Percentiles rank a stretch among this genome's conserved stretches.
Conservation (phyloP, 2,797 vertebrate genomes). For the Darevskia nairensis region DNA sequence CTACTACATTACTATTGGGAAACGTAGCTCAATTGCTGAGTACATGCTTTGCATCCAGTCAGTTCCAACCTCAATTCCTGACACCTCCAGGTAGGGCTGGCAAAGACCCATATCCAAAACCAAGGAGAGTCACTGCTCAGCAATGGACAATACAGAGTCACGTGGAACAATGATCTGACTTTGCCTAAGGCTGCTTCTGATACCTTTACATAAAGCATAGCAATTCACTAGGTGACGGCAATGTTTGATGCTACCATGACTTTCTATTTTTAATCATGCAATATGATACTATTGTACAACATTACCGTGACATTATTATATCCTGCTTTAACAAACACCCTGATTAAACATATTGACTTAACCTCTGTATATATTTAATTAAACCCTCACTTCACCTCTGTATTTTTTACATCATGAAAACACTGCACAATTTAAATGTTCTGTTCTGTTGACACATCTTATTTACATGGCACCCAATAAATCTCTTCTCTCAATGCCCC, state of each 20-base stretch:
- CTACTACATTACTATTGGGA: neutral
- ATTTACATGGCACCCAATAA: slow-evolving; percentile 17
- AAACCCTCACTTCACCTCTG: slow-evolving; percentile 45
- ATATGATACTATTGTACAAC: neutral
- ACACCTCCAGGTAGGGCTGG: neutral
- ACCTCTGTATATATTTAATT: slow-evolving; percentile 51
- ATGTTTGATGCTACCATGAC: slow-evolving; percentile 12
- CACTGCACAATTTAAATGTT: slow-evolving; percentile 7
- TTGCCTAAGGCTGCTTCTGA: neutral
- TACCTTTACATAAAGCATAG: neutral
- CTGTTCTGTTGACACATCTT: slow-evolving; percentile 12
- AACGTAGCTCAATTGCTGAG: neutral
- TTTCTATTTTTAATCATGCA: neutral
- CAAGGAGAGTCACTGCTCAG: too few species aligned
- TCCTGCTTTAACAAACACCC: slow-evolving; percentile 52
- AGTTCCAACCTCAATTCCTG: neutral
- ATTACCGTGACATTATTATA: slow-evolving; percentile 42
- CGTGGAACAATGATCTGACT: neutral
- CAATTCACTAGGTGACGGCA: neutral
- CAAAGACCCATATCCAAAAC: neutral
- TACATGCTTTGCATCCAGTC: neutral
- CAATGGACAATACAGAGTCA: neutral
- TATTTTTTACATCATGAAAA: slow-evolving; percentile 17
- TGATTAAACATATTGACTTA: slow-evolving; percentile 60
- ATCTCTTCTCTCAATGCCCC: slow-evolving; percentile 26